These are phyloP conservation scores for Drosophila orosa DNA, from an alignment of 1,140 invertebrate genomes.

Conservation along the genomic window DNA sequence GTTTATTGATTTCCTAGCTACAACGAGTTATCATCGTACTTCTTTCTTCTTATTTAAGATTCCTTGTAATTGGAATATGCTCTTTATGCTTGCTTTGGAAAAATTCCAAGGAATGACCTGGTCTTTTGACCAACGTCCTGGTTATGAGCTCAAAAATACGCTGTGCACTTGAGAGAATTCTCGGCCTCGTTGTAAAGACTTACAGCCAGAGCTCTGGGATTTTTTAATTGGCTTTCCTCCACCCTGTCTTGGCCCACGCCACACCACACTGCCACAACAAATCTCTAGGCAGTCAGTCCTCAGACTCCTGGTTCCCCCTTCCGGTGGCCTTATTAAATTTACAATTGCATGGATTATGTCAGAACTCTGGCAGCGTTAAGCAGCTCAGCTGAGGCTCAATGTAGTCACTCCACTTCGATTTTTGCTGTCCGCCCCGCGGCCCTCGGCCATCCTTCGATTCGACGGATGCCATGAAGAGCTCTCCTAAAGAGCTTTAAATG, in stretches of 20 bases:
- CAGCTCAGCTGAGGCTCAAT: constrained; percentile 77
- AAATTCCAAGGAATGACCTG: constrained; percentile 1
- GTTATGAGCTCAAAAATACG: constrained; percentile 6
- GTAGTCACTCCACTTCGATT: constrained; percentile 77
- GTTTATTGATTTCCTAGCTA: background rate
- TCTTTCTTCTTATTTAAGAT: background rate
- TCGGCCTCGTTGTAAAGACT: constrained; percentile 27
- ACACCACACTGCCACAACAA: constrained; percentile 23
- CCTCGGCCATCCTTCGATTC: constrained; percentile 8
- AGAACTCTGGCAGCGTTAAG: constrained; percentile 74
- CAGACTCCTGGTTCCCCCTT: constrained; percentile 5
- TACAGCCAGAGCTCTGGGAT: constrained; percentile 17
- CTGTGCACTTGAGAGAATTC: constrained; percentile 56
- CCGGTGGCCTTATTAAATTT: constrained; percentile 74
- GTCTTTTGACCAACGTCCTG: constrained; percentile 15
- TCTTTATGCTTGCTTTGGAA: background rate
- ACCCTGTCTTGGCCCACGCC: constrained; percentile 30
- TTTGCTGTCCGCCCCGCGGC: constrained; percentile 63
- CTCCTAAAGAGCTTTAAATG: constrained; percentile 79
- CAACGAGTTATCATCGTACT: background rate
- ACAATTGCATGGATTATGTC: constrained; percentile 81
- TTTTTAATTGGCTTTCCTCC: constrained; percentile 67
- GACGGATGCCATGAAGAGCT: constrained; percentile 47
- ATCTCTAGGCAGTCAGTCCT: constrained; percentile 5
- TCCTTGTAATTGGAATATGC: background rate